phyloP scores from a whole-genome alignment of 1,140 invertebrate species.

The Scylla paramamosain region DNA sequence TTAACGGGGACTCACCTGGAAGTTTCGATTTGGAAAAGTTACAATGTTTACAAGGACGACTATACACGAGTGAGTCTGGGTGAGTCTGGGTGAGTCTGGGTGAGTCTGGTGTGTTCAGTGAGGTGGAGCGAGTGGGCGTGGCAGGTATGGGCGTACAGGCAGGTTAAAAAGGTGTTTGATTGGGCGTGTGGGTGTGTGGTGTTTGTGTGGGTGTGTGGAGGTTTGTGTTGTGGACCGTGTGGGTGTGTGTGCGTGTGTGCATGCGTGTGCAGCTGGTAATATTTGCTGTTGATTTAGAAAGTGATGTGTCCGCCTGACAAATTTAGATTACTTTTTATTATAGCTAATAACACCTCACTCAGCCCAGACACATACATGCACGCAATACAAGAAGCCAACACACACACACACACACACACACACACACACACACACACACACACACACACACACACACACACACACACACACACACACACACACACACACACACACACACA shows the following conservation, averaged over 20 bases:
- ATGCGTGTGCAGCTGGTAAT: too few relatives aligned
- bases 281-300: neutral
- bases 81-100: too few relatives aligned
- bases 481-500: slow-evolving; percentile 53
- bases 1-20: neutral
- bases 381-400: neutral
- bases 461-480: slow-evolving; percentile 32
- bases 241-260: too few relatives aligned
- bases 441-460: slow-evolving; percentile 54
- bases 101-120: neutral
- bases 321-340: neutral
- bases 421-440: slow-evolving; percentile 54
- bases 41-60: neutral
- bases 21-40: neutral
- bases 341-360: neutral
- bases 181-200: neutral
- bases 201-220: neutral
- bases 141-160: neutral
- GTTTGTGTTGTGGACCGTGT: too few relatives aligned
- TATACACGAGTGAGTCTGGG: neutral
- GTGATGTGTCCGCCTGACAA: neutral
- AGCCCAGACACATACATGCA: neutral
- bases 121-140: neutral
- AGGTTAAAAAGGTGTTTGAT: neutral
- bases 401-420: slow-evolving; percentile 45